Conservation (phyloP, 92 coral and sea anemone genomes). For the Actinernus sp. region DNA sequence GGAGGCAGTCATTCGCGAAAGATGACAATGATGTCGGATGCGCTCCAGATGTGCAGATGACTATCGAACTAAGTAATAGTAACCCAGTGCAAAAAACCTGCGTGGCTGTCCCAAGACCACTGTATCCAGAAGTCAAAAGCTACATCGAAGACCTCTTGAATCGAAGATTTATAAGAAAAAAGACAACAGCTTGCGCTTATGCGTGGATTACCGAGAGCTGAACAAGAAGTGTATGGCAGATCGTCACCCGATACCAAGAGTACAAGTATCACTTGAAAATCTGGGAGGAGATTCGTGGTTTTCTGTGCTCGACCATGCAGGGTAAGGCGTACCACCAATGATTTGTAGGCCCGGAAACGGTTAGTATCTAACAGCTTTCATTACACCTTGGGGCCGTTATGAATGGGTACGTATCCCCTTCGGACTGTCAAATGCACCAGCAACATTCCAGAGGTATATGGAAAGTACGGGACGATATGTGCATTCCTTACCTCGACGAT, state of each 20-base stretch:
- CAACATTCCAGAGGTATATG: too few species aligned
- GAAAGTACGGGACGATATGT: too few species aligned
- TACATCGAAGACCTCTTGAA: too few species aligned
- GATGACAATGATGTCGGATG: slow-evolving; percentile 27
- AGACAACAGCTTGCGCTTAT: slow-evolving; percentile 51
- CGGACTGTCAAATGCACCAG: too few species aligned
- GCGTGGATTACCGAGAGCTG: slow-evolving; percentile 58
- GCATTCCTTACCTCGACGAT: too few species aligned
- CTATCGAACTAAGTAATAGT: slow-evolving; percentile 21
- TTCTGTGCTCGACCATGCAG: slow-evolving; percentile 77
- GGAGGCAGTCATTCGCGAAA: slow-evolving; percentile 10
- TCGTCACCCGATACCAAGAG: slow-evolving; percentile 71
- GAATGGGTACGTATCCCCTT: slow-evolving; percentile 76
- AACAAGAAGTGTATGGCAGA: slow-evolving; percentile 57
- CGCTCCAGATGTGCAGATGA: not conserved
- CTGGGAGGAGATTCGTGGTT: slow-evolving; percentile 75
- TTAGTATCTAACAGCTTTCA: too few species aligned
- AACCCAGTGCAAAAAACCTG: slow-evolving; percentile 50
- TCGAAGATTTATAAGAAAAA: slow-evolving; percentile 37
- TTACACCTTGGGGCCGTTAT: slow-evolving; percentile 67
- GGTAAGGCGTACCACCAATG: too few species aligned
- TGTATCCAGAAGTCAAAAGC: slow-evolving; percentile 56
- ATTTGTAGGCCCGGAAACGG: too few species aligned
- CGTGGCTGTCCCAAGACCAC: slow-evolving; percentile 47
- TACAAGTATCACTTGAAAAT: slow-evolving; percentile 60